Conservation (phyloP, 2,797 vertebrate species). For the Phrynocephalus vlangalii region DNA sequence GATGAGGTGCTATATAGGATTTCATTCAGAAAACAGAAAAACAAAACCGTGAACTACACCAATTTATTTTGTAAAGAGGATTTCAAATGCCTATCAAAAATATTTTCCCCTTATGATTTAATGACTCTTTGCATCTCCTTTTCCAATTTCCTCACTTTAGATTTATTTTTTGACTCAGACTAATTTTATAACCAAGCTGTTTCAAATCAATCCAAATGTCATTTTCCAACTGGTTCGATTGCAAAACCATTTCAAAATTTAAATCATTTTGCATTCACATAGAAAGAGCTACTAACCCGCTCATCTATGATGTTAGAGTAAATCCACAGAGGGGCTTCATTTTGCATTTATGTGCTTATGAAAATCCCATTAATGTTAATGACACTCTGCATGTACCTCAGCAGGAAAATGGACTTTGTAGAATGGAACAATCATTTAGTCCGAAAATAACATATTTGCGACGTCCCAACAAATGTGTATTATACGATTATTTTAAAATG, state of each 20-base stretch:
- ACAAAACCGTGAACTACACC: neutral
- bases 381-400: slow-evolving; percentile 2
- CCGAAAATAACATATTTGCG: neutral
- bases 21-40: neutral
- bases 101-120: neutral
- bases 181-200: slow-evolving; percentile 26
- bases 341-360: slow-evolving; percentile 5
- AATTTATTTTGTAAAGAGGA: slow-evolving; percentile 3
- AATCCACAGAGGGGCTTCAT: slow-evolving; percentile 22
- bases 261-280: slow-evolving; percentile 11
- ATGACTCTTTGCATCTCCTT: neutral
- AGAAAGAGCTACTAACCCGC: slow-evolving; percentile 10
- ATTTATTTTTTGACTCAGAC: slow-evolving; percentile 6
- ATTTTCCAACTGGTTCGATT: slow-evolving; percentile 19
- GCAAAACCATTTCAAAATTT: slow-evolving; percentile 25
- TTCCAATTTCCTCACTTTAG: neutral
- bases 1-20: slow-evolving; percentile 1
- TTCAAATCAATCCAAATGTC: slow-evolving; percentile 20
- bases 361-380: slow-evolving; percentile 31
- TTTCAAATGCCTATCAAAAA: slow-evolving; percentile 1
- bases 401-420: neutral
- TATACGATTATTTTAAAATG: slow-evolving; percentile 21
- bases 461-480: slow-evolving; percentile 6
- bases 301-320: slow-evolving; percentile 9
- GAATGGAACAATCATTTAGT: slow-evolving; percentile 19